Percentiles rank a stretch among this genome's conserved stretches.
Evolutionary conservation across 2,888 invertebrate genomes (phyloP).

Genomic region (Scelioninae gen. 1): DNA sequence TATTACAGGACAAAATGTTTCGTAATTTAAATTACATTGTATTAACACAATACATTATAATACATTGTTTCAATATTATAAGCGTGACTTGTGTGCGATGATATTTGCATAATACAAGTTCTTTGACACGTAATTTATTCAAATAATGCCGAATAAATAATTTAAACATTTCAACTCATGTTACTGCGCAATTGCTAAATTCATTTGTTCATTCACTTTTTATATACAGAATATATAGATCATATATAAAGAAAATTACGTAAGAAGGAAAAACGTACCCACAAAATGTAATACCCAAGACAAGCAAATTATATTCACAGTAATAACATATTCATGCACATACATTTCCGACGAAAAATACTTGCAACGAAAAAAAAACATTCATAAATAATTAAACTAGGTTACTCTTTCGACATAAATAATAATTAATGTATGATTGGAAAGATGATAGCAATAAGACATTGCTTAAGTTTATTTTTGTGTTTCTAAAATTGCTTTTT

Average conservation of each 20-base stretch:
- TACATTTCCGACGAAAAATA: conserved; percentile 19
- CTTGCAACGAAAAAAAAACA: conserved; percentile 27
- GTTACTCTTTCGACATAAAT: conserved; percentile 9
- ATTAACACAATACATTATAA: conserved; percentile 35
- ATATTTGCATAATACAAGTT: conserved; percentile 45
- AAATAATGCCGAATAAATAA: conserved; percentile 50
- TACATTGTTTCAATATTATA: conserved; percentile 39
- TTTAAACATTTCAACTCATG: conserved; percentile 21
- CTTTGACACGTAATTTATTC: conserved; percentile 43
- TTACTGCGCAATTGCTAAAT: conserved; percentile 30
- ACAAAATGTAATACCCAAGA: conserved; percentile 34
- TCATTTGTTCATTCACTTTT: conserved; percentile 41
- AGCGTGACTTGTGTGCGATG: conserved; percentile 13
- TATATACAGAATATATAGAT: conserved; percentile 23
- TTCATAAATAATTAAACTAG: conserved; percentile 32
- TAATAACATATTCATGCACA: conserved; percentile 28
- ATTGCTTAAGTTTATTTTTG: not conserved
- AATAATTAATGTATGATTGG: conserved; percentile 10
- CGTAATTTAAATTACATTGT: conserved; percentile 17
- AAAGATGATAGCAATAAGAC: not conserved
- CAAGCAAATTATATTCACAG: conserved; percentile 32
- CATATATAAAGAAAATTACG: conserved; percentile 27
- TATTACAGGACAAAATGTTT: conserved; percentile 17
- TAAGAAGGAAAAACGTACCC: conserved; percentile 22
- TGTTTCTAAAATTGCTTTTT: not conserved